A percentile compares a stretch with the other conserved stretches of the same genome.
phyloP scores from a whole-genome alignment of 2,888 invertebrate species.

The Dinocampus coccinellae region DNA sequence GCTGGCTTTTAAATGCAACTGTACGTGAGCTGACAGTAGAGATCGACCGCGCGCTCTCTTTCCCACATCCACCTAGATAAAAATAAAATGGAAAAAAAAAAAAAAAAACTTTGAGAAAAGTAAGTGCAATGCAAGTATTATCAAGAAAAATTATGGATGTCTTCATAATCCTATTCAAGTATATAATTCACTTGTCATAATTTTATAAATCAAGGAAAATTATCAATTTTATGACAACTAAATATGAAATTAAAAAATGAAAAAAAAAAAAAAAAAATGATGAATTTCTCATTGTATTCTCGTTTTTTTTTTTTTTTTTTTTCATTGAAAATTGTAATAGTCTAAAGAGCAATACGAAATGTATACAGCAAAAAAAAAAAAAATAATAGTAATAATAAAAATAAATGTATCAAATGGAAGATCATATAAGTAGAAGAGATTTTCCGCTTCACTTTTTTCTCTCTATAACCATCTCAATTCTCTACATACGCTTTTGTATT shows the following conservation, averaged over 20 bases:
- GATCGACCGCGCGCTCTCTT: background rate
- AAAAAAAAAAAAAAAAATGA: too few species aligned
- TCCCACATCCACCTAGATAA: background rate
- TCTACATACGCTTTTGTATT: constrained; percentile 26
- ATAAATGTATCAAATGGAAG: background rate
- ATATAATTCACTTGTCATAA: too few species aligned
- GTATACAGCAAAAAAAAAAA: background rate
- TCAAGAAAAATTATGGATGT: background rate
- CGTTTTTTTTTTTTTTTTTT: background rate
- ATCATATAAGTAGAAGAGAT: constrained; percentile 17
- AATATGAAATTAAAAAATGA: too few species aligned
- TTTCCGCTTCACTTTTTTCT: background rate
- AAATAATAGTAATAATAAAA: too few species aligned
- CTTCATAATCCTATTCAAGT: too few species aligned
- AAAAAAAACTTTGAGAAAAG: too few species aligned
- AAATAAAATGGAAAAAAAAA: background rate
- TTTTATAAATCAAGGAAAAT: too few species aligned
- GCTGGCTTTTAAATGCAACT: constrained; percentile 45
- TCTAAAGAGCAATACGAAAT: background rate
- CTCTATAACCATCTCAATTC: background rate
- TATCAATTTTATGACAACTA: too few species aligned
- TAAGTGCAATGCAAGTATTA: background rate
- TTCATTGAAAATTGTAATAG: background rate
- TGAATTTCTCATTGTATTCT: too few species aligned
- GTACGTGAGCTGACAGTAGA: constrained; percentile 41